A percentile compares a stretch with the other conserved stretches of the same genome.
phyloP scores from a whole-genome alignment of 2,888 invertebrate species.

The Tridacna crocea region DNA sequence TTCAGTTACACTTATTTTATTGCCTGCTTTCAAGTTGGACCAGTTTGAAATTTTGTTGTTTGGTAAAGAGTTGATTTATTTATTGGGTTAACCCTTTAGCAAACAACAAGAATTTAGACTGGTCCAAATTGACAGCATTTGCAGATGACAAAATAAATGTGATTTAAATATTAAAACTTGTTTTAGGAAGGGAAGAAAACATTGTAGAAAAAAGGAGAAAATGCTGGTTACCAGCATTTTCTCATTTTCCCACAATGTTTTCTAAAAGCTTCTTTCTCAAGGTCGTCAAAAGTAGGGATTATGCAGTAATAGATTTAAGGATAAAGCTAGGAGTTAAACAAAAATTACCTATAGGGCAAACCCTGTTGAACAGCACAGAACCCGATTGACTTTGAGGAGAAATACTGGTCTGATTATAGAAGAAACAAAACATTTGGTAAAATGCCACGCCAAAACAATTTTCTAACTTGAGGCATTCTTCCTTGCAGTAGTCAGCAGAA shows the following conservation, averaged over 20 bases:
- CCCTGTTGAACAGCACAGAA: constrained; percentile 10
- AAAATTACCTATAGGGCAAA: constrained; percentile 30
- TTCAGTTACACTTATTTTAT: too few species aligned
- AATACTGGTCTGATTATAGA: constrained; percentile 12
- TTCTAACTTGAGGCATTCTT: constrained; percentile 3
- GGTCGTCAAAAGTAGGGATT: too few species aligned
- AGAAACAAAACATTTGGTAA: not conserved
- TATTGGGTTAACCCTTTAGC: too few species aligned
- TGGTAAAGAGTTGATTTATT: too few species aligned
- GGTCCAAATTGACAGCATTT: too few species aligned
- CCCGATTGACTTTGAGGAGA: not conserved
- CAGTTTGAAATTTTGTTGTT: too few species aligned
- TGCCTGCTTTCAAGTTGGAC: too few species aligned
- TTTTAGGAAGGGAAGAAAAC: not conserved
- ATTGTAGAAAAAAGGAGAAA: constrained; percentile 9
- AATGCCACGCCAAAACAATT: constrained; percentile 7
- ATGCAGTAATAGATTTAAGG: too few species aligned
- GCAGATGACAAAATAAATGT: too few species aligned
- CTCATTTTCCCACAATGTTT: constrained; percentile 9
- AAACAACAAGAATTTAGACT: too few species aligned
- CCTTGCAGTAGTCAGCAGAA: not conserved
- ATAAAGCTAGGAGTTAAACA: not conserved
- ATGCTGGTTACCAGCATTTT: constrained; percentile 8
- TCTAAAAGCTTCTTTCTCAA: not conserved
- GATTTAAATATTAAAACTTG: too few species aligned